Percentiles rank a stretch among this genome's conserved stretches.
These are phyloP conservation scores for Dasypus novemcinctus DNA, from an alignment of 2,113 vertebrate genomes.

Conservation along the genomic window DNA sequence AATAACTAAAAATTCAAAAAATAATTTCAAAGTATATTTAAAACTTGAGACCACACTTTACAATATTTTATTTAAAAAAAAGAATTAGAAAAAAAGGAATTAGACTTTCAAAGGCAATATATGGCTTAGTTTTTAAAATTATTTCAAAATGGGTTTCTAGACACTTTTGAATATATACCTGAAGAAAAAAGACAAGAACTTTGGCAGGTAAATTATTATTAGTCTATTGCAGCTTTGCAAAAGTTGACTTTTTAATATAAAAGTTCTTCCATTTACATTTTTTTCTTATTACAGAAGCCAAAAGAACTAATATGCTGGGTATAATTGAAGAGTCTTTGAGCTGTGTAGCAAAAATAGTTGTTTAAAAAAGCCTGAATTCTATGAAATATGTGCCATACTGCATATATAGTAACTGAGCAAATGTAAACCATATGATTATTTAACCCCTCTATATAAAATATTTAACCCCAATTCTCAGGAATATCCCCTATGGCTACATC, in stretches of 20 bases:
- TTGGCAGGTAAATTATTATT: slow-evolving; percentile 66
- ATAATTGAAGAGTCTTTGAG: slow-evolving; percentile 27
- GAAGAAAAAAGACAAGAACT: slow-evolving; percentile 33
- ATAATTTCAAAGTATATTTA: slow-evolving; percentile 46
- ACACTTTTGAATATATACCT: neutral
- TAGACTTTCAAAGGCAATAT: slow-evolving; percentile 53
- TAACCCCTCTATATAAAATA: slow-evolving; percentile 22
- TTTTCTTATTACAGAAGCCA: slow-evolving; percentile 67
- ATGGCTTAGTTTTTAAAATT: slow-evolving; percentile 56
- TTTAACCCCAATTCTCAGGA: neutral
- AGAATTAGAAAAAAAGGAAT: slow-evolving; percentile 3
- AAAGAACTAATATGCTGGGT: slow-evolving; percentile 30
- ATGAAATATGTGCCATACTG: slow-evolving; percentile 77
- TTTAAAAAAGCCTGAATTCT: slow-evolving; percentile 58
- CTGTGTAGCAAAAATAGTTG: slow-evolving; percentile 67
- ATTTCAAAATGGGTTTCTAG: slow-evolving; percentile 30
- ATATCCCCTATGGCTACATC: neutral
- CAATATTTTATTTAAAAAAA: slow-evolving; percentile 57
- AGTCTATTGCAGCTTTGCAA: slow-evolving; percentile 79
- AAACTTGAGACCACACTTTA: slow-evolving; percentile 21
- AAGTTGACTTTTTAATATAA: slow-evolving; percentile 13
- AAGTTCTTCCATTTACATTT: slow-evolving; percentile 57
- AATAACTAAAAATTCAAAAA: slow-evolving; percentile 63
- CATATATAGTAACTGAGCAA: slow-evolving; percentile 63
- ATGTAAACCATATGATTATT: slow-evolving; percentile 67